These are phyloP conservation scores for Mactromeris polynyma DNA, from an alignment of 2,888 invertebrate species.

Conservation along the genomic window DNA sequence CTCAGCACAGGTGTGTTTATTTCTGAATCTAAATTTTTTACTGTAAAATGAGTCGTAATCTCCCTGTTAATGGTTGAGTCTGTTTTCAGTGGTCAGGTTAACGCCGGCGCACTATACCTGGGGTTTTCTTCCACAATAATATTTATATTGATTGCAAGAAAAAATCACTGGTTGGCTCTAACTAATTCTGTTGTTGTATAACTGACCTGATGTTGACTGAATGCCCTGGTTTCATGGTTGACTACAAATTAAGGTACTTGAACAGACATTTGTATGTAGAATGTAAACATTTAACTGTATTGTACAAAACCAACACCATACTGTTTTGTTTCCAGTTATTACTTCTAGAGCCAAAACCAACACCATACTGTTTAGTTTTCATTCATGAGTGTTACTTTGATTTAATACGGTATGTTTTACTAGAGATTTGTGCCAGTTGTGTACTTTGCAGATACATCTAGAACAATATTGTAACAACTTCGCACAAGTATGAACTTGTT, in stretches of 20 bases:
- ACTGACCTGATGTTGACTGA: neutral
- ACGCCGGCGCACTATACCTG: too few species aligned
- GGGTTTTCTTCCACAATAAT: too few species aligned
- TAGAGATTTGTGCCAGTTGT: neutral
- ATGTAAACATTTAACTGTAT: neutral
- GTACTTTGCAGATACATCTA: too few species aligned
- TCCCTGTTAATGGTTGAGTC: too few species aligned
- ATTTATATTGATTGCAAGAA: too few species aligned
- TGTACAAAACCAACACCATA: slow-evolving; percentile 6
- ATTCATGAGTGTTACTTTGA: slow-evolving; percentile 3
- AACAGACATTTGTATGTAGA: neutral
- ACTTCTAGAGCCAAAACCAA: neutral
- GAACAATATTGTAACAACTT: too few species aligned
- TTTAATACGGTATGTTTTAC: neutral
- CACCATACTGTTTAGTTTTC: neutral
- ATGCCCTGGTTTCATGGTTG: neutral
- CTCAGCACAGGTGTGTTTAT: too few species aligned
- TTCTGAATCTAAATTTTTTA: too few species aligned
- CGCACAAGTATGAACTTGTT: too few species aligned
- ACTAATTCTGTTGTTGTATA: too few species aligned
- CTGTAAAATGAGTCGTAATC: too few species aligned
- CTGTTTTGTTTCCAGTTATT: neutral
- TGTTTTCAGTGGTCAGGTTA: too few species aligned
- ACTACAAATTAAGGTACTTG: neutral
- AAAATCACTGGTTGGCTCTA: neutral